phyloP scores from a whole-genome alignment of 2,113 vertebrate genomes.

The Ibidorhyncha struthersii region DNA sequence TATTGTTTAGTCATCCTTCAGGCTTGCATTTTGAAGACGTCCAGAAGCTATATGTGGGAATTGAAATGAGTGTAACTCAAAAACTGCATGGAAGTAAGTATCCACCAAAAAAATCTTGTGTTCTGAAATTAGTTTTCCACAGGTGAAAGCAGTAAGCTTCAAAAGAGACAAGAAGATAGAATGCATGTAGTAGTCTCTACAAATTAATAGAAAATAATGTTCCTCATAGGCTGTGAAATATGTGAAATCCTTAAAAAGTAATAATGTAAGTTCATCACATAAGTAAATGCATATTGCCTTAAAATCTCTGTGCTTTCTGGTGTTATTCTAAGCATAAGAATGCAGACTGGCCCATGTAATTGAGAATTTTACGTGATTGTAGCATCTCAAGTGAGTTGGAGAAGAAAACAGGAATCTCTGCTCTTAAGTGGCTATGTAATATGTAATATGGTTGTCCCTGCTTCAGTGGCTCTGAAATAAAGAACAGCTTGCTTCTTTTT shows the following conservation, averaged over 20 bases:
- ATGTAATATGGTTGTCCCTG: background rate
- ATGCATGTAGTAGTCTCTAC: background rate
- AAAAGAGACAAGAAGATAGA: background rate
- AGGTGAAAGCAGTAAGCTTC: background rate
- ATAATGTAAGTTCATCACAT: background rate
- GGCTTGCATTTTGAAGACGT: background rate
- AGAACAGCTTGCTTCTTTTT: background rate
- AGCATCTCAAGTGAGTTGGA: background rate
- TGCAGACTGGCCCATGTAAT: background rate
- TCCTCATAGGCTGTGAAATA: background rate
- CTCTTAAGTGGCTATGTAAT: background rate
- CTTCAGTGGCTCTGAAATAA: background rate
- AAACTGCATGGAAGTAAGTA: background rate
- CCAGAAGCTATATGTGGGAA: background rate
- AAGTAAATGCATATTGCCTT: background rate
- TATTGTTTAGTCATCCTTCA: background rate
- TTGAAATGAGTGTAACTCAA: background rate
- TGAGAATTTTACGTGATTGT: background rate
- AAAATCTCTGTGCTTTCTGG: background rate
- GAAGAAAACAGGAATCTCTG: background rate
- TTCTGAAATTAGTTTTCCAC: background rate
- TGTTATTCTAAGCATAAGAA: background rate
- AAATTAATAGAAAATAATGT: background rate
- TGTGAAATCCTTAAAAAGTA: background rate
- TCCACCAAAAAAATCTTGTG: background rate